Percentiles rank a stretch among this genome's conserved stretches.
Evolutionary conservation across 2,797 vertebrate species (phyloP).

Genomic region (Eospalax fontanierii): DNA sequence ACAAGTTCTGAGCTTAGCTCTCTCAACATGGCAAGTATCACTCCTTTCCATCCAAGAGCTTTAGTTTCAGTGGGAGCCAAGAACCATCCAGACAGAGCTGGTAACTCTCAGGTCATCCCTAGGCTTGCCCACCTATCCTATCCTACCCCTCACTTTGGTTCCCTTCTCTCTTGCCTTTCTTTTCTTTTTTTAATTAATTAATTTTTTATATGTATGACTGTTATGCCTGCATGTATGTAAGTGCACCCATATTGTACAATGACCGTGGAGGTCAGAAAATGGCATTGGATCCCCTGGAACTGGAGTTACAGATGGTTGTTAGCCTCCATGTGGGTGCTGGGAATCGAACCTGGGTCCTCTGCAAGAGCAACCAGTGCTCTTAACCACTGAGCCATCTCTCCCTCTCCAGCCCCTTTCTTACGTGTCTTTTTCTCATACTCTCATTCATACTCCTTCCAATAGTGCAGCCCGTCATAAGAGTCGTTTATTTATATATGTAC

Average conservation of each 20-base stretch:
- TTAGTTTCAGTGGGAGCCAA: neutral
- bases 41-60: neutral
- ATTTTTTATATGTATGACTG: too few relatives aligned
- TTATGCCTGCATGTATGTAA: too few relatives aligned
- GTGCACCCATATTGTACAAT: too few relatives aligned
- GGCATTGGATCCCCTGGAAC: too few relatives aligned
- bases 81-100: neutral
- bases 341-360: too few relatives aligned
- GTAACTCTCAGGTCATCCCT: neutral
- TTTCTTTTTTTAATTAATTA: neutral
- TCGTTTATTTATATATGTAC: neutral
- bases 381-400: too few relatives aligned
- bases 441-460: neutral
- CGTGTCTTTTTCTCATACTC: neutral
- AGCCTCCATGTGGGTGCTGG: too few relatives aligned
- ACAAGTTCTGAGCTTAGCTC: constrained; percentile 7
- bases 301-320: too few relatives aligned
- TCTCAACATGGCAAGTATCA: neutral
- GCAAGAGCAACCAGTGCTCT: too few relatives aligned
- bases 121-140: neutral
- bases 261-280: too few relatives aligned
- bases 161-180: neutral
- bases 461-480: neutral
- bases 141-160: neutral
- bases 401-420: neutral